Base-by-base conservation (phyloP, 2,797 vertebrate species). In the Microcaecilia unicolor region DNA sequence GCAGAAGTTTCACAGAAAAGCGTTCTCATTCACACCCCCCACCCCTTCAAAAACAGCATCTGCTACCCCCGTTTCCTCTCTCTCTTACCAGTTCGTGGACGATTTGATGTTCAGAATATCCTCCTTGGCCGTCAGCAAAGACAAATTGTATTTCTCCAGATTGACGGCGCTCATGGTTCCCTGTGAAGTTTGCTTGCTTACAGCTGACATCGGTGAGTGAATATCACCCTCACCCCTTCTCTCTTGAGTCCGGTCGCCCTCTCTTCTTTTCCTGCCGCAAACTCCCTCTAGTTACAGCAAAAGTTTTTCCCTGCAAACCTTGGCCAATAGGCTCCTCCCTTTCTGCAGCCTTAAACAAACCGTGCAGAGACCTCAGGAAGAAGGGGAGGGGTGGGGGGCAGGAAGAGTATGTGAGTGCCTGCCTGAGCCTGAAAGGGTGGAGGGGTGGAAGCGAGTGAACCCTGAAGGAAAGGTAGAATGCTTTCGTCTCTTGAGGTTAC, bases 111-210 rank as follows among this genome's bases (percentile, higher is more conserved):
- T 89, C 28, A 83, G 58, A 55, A 90, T 84, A 72, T 90, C 89
- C 65, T 88, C 87, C 61, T 83, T 84, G 33, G 88, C 89, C 17
- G 86, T 85, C 61, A 90, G 71, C 64, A 90, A 10, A 34, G 86
- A 87, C 66, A 90, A 63, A 61, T 75, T 76, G 78, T 87, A 87
- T 64, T 82, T 84, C 60, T 88, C 86, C 73, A 89, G 74, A 73
- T 89, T 81, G 40, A 83, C 68, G 56, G 76, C 51, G 37, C 28
- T 69, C 77, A 79, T 75, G 28, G 37, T 40, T 43, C 25, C 8
- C 27, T 19, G 9, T 10, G 18, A 14, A 55, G 52, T 70, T 70
- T 67, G 66, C 70, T 55, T 55, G 61, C 28, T 49, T 54, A 48
- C 54, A 40, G 48, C n/a, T n/a, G n/a, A n/a, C n/a, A n/a, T n/a